These are phyloP conservation scores for Nemotelus nigrinus DNA, from an alignment of 2,888 invertebrate species.

Conservation along the genomic window DNA sequence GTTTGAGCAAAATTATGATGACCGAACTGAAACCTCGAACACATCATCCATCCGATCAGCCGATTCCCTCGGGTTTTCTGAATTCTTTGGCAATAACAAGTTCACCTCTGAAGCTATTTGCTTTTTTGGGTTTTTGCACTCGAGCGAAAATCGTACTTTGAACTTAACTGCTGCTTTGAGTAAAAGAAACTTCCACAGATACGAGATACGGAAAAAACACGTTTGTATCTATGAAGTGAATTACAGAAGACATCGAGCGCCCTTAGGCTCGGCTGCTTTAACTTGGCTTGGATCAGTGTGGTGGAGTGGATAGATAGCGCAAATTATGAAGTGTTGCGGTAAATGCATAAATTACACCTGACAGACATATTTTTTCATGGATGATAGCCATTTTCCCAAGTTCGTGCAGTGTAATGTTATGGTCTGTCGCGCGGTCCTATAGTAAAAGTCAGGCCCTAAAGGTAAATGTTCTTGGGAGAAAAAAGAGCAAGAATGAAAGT, in stretches of 20 bases:
- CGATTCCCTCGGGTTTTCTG: neutral
- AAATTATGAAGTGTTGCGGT: slow-evolving; percentile 27
- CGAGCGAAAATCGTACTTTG: neutral
- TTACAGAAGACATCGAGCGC: too few relatives aligned
- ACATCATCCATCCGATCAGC: too few relatives aligned
- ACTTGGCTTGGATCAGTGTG: neutral
- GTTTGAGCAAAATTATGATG: slow-evolving; percentile 36
- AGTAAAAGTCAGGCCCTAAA: slow-evolving; percentile 34
- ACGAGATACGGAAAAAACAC: too few relatives aligned
- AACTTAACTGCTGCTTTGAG: too few relatives aligned
- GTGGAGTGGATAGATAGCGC: slow-evolving; percentile 16
- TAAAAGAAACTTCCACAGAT: too few relatives aligned
- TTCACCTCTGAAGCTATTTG: neutral
- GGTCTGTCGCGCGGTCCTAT: slow-evolving; percentile 40
- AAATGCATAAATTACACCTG: slow-evolving; percentile 44
- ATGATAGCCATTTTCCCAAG: slow-evolving; percentile 41
- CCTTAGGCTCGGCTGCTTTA: too few relatives aligned
- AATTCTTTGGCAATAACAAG: slow-evolving; percentile 1
- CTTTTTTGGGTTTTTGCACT: slow-evolving; percentile 3
- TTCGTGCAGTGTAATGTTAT: slow-evolving; percentile 38
- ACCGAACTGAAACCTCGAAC: slow-evolving; percentile 14
- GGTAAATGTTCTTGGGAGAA: slow-evolving; percentile 22
- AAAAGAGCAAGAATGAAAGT: slow-evolving; percentile 8
- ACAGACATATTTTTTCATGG: slow-evolving; percentile 42
- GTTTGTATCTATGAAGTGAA: too few relatives aligned